Evolutionary conservation across 2,113 vertebrate species (phyloP), one percentile per base, ranked within the genome.

Genomic region (Neopipo cinnamomea): DNA sequence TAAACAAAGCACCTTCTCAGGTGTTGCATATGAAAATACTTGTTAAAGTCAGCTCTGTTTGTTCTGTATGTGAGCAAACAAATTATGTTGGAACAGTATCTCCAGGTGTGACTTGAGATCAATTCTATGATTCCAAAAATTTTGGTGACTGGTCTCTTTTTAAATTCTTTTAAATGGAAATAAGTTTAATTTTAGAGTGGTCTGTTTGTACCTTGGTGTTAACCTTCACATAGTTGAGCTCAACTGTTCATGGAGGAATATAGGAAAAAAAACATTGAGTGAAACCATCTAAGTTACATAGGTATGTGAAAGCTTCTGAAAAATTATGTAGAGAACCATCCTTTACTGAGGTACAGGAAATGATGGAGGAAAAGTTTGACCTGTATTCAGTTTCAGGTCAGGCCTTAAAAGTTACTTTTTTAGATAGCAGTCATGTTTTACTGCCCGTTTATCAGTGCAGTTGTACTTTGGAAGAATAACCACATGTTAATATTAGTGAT

Each of bases 221-320:
- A 81, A 39, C 12, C 5, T 73, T 83, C 77, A 12, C 12, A 9
- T 25, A 31, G 27, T 20, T 31, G 35, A 92, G 14, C 22, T 70
- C 35, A 55, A 2, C 6, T 58, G 6, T 66, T 58, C 0, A 1
- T 73, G 80, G 52, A 63, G 14, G 14, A 78, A n/a, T 62, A 55
- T 1, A n/a, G 20, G 17, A 15, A 30, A 35, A 49, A 37, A 55
- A 61, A 35, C 10, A 39, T 0, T 25, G 25, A 65, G 8, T 47
- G n/a, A n/a, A 17, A 35, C 12, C 13, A 21, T 81, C 16, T 7
- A 39, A 75, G 84, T 84, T 6, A 14, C 12, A 63, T 24, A 30
- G 14, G 21, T 68, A 63, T 4, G 1, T 55, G 61, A 78, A 73
- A 53, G 18, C 22, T 70, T 46, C 14, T 68, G n/a, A 65, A 82